Percentiles rank a stretch among this genome's conserved stretches.
These are phyloP conservation scores for Spatula versicolor DNA, from an alignment of 2,797 vertebrate genomes.

Conservation along the genomic window DNA sequence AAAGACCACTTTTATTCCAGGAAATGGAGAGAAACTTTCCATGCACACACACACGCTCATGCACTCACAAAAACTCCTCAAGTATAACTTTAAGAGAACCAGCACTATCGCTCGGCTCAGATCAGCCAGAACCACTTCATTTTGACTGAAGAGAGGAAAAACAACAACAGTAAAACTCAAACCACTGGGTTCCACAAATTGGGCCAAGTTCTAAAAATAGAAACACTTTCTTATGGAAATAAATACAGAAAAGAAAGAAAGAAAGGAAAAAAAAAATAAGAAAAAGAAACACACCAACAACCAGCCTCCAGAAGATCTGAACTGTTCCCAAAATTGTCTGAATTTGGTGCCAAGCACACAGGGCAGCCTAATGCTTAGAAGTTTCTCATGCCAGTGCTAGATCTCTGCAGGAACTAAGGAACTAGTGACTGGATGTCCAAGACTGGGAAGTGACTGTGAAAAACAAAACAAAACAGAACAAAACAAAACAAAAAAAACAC, in stretches of 20 bases:
- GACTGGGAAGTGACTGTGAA: slow-evolving; percentile 2
- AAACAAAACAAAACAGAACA: background rate
- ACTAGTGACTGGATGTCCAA: slow-evolving; percentile 9
- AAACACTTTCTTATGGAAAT: slow-evolving; percentile 72
- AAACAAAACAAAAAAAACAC: too few relatives aligned
- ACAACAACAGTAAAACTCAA: slow-evolving; percentile 74
- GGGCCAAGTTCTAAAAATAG: slow-evolving; percentile 79
- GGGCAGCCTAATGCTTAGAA: slow-evolving; percentile 41
- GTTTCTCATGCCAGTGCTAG: slow-evolving; percentile 30
- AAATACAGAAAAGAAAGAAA: slow-evolving; percentile 56
- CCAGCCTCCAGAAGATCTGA: slow-evolving; percentile 52
- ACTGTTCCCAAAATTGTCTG: slow-evolving; percentile 68
- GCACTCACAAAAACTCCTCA: background rate
- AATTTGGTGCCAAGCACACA: slow-evolving; percentile 69
- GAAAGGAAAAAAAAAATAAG: background rate
- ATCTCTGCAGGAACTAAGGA: slow-evolving; percentile 48
- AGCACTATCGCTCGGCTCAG: slow-evolving; percentile 8
- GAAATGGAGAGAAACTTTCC: slow-evolving; percentile 55
- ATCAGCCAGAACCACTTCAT: slow-evolving; percentile 48
- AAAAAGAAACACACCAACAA: background rate
- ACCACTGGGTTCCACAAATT: slow-evolving; percentile 53
- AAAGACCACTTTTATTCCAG: slow-evolving; percentile 46
- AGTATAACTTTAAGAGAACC: slow-evolving; percentile 56
- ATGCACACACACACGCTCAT: background rate
- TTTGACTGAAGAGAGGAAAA: slow-evolving; percentile 73